Base-by-base conservation (phyloP, 2,797 vertebrate species). In the Pteronotus mesoamericanus region DNA sequence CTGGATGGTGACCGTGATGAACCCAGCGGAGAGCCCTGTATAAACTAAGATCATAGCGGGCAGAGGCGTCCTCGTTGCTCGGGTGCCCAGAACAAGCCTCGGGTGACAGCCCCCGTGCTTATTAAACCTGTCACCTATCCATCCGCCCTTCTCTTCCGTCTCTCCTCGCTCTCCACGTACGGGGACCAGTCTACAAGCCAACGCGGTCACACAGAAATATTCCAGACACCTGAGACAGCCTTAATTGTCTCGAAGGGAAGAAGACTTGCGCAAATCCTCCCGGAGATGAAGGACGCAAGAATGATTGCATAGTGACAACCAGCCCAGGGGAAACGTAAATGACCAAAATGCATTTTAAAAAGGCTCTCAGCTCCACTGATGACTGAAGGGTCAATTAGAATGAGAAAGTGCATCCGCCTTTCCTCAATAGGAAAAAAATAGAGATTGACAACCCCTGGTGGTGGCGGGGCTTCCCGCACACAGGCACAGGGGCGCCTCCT, bases 221-320 rank as follows among this genome's bases (percentile, higher is more conserved):
- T 3, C 37, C 37, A 16, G 61, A 9, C 26, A 7, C 37, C 6
- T 0, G 3, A 18, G 34, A 34, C 8, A 8, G 21, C 42, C 42
- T n/a, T 14, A 2, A 0, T 19, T 5, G n/a, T 32, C 32, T 4
- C 29, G 9, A 14, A 14, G 24, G 44, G 66, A 39, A 89, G 21
- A 18, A 91, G 16, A 15, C 16, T 21, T 1, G 2, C 3, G n/a
- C 66, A 32, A 10, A 15, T 21, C 39, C 48, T 61, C 32, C 26
- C 2, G 57, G 79, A 53, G 22, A 37, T 0, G 1, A 64, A n/a
- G 69, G 16, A 32, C 22, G 32, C 5, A 0, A 10, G 42, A 42
- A 48, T 2, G 0, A 34, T 34, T 32, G 1, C 21, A 42, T 1
- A 53, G 4, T n/a, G 12, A n/a, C 39, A 26, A 32, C 3, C 9